Conservation (phyloP, 2,113 vertebrate genomes). For the Agapornis roseicollis region DNA sequence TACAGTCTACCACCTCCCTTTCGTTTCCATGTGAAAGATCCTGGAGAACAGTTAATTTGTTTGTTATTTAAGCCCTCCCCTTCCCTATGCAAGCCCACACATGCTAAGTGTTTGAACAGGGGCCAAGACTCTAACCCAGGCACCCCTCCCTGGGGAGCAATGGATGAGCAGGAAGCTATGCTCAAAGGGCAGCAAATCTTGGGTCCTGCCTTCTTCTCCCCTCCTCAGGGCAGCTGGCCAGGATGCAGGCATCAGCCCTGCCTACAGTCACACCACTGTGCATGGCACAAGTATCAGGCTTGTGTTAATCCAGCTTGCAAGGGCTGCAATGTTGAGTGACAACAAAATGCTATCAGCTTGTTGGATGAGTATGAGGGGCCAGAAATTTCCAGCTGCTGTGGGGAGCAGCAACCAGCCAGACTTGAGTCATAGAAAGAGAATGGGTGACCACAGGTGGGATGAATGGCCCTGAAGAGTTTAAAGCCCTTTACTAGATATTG, state of each 20-base stretch:
- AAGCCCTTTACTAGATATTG: neutral
- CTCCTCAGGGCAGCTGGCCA: neutral
- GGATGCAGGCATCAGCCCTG: neutral
- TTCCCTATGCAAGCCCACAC: neutral
- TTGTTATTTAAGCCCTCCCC: neutral
- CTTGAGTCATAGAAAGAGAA: neutral
- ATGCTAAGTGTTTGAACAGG: neutral
- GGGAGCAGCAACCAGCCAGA: neutral
- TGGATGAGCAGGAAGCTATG: fast-evolving
- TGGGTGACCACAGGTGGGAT: neutral
- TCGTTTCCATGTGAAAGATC: neutral
- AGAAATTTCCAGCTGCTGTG: neutral
- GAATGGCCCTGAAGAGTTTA: neutral
- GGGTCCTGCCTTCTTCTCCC: neutral
- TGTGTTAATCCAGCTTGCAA: neutral
- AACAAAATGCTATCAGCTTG: too few species aligned
- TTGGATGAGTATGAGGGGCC: fast-evolving
- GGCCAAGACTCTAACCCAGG: neutral
- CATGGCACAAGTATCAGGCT: neutral
- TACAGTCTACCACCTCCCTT: neutral
- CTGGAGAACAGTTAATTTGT: neutral
- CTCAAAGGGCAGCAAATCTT: fast-evolving
- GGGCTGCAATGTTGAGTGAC: neutral
- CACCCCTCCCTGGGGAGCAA: fast-evolving
- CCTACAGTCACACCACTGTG: fast-evolving